Conservation (phyloP, 2,888 invertebrate species). For the Drosophila meridiana region DNA sequence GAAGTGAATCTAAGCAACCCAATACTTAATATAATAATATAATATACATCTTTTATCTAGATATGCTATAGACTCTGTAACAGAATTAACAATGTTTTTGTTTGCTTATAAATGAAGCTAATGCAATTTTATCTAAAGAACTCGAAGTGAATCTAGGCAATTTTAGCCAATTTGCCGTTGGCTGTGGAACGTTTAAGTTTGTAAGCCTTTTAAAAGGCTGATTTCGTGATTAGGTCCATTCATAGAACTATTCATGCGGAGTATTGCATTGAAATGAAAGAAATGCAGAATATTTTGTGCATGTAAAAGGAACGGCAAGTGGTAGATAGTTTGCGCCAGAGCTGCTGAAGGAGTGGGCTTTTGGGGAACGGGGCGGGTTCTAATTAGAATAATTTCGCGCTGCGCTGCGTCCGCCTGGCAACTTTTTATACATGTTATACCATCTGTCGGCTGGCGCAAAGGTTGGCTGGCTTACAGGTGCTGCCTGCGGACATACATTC, state of each 20-base stretch:
- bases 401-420: slow-evolving; percentile 57
- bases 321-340: slow-evolving; percentile 23
- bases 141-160: background rate
- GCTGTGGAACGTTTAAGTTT: background rate
- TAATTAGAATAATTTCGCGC: slow-evolving; percentile 79
- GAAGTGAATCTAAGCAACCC: background rate
- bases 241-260: slow-evolving; percentile 34
- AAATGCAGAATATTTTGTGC: slow-evolving; percentile 24
- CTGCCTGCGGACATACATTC: slow-evolving; percentile 56
- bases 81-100: background rate
- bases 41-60: background rate
- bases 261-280: slow-evolving; percentile 25
- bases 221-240: slow-evolving; percentile 43
- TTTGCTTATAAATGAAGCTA: background rate
- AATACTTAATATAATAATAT: no score
- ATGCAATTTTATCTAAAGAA: background rate
- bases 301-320: slow-evolving; percentile 17
- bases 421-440: slow-evolving; percentile 55
- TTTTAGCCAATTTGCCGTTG: background rate
- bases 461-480: slow-evolving; percentile 41
- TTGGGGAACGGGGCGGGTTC: slow-evolving; percentile 27
- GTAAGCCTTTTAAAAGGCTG: slow-evolving; percentile 1
- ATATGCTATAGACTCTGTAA: background rate
- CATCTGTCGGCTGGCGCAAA: slow-evolving; percentile 50
- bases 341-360: slow-evolving; percentile 1